phyloP scores from a whole-genome alignment of 2,113 vertebrate genomes.

The Trogon surrucura region DNA sequence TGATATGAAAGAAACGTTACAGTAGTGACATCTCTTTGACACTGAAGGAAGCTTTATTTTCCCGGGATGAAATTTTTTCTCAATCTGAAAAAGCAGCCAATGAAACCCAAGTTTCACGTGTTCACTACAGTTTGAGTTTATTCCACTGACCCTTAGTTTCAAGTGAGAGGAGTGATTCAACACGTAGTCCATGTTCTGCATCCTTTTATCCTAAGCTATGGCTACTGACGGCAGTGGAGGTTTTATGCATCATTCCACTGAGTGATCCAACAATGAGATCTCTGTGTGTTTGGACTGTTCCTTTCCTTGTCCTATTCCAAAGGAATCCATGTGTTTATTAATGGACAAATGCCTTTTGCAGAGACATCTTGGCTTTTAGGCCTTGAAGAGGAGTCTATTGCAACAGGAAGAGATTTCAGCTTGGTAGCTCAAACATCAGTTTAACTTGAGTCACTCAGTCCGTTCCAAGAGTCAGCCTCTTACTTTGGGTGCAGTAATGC shows the following conservation, averaged over 20 bases:
- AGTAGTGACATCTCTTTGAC: background rate
- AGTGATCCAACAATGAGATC: background rate
- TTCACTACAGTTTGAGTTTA: background rate
- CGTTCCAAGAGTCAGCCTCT: background rate
- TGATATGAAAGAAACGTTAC: rapidly evolving
- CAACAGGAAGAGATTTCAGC: background rate
- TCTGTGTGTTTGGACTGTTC: background rate
- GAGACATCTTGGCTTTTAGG: background rate
- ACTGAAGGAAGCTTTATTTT: background rate
- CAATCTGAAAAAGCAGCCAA: background rate
- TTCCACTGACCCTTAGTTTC: background rate
- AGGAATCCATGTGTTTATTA: background rate
- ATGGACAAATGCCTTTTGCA: background rate
- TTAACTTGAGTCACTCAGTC: background rate
- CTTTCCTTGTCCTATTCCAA: background rate
- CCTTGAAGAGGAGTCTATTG: background rate
- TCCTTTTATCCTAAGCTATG: background rate
- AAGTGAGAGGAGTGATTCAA: background rate
- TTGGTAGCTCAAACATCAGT: background rate
- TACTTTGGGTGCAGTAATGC: background rate
- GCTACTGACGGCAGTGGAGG: background rate
- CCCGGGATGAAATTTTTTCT: background rate
- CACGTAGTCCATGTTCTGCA: rapidly evolving
- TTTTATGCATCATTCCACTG: background rate
- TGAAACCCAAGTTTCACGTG: background rate